A percentile compares a stretch with the other conserved stretches of the same genome.
phyloP scores from a whole-genome alignment of 1,140 invertebrate genomes.

The Ceratosolen solmsi region DNA sequence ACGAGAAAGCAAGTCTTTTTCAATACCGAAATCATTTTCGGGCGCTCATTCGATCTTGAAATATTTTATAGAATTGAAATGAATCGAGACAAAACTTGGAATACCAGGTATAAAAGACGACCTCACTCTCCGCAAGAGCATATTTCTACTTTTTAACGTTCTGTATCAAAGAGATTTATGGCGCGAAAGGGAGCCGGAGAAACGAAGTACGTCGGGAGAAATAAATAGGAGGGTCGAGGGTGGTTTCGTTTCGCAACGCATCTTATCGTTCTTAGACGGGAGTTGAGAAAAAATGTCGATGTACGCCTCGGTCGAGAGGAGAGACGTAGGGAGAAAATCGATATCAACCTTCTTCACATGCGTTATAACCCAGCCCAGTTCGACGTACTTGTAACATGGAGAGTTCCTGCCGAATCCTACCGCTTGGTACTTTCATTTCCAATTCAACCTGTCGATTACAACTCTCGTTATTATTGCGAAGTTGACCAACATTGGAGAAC shows the following conservation, averaged over 20 bases:
- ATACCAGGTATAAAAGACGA: background rate
- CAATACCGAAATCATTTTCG: background rate
- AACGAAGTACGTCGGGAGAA: background rate
- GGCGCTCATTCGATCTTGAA: background rate
- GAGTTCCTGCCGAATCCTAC: background rate
- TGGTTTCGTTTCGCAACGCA: background rate
- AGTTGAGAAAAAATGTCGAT: conserved; percentile 18
- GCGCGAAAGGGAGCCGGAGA: background rate
- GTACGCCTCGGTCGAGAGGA: background rate
- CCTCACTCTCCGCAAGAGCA: background rate
- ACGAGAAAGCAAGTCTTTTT: background rate
- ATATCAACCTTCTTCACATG: background rate
- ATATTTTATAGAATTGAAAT: background rate
- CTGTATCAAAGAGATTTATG: background rate
- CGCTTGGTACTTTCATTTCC: background rate
- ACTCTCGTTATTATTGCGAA: background rate
- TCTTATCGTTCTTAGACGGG: conserved; percentile 23
- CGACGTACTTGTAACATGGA: background rate
- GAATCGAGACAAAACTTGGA: background rate
- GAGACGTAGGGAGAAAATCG: conserved; percentile 1
- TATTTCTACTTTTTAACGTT: conserved; percentile 20
- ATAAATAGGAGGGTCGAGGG: background rate
- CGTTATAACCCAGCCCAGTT: background rate
- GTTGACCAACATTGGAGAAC: background rate
- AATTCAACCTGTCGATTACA: background rate